A percentile compares a stretch with the other conserved stretches of the same genome.
Conservation (phyloP, 2,113 vertebrate genomes). For the Chrysochloris asiatica region DNA sequence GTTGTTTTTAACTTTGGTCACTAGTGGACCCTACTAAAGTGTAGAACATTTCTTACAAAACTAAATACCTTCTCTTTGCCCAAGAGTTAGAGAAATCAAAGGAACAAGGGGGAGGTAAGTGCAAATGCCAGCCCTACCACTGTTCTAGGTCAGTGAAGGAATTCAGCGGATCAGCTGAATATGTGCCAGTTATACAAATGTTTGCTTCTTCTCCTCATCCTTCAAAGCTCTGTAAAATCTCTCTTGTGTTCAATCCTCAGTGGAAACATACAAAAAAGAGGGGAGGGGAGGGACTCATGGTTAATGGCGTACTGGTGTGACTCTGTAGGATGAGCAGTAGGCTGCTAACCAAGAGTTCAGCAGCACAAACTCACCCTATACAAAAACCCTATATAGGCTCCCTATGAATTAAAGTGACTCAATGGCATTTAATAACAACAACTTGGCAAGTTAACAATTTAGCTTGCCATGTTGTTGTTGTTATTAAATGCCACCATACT, state of each 20-base stretch:
- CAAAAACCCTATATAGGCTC: not conserved
- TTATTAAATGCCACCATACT: too few species aligned
- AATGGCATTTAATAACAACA: too few species aligned
- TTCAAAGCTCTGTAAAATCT: not conserved
- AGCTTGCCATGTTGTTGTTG: too few species aligned
- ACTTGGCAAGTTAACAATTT: too few species aligned
- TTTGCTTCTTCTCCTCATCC: accelerated
- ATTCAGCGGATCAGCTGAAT: too few species aligned
- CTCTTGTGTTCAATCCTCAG: not conserved
- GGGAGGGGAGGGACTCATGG: not conserved
- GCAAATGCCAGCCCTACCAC: too few species aligned
- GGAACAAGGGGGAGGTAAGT: accelerated
- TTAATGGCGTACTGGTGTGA: too few species aligned
- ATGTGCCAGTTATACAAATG: not conserved
- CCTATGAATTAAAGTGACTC: too few species aligned
- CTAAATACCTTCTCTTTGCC: not conserved
- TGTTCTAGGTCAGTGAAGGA: too few species aligned
- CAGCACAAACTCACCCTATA: not conserved
- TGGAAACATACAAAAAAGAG: not conserved
- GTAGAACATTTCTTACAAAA: not conserved
- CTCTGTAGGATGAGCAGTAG: too few species aligned
- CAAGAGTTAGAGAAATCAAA: not conserved
- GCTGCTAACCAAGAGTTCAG: too few species aligned
- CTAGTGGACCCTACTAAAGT: not conserved
- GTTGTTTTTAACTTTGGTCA: not conserved